A percentile compares a stretch with the other conserved stretches of the same genome.
Conservation (phyloP, 2,797 vertebrate genomes). For the Silurus aristotelis region DNA sequence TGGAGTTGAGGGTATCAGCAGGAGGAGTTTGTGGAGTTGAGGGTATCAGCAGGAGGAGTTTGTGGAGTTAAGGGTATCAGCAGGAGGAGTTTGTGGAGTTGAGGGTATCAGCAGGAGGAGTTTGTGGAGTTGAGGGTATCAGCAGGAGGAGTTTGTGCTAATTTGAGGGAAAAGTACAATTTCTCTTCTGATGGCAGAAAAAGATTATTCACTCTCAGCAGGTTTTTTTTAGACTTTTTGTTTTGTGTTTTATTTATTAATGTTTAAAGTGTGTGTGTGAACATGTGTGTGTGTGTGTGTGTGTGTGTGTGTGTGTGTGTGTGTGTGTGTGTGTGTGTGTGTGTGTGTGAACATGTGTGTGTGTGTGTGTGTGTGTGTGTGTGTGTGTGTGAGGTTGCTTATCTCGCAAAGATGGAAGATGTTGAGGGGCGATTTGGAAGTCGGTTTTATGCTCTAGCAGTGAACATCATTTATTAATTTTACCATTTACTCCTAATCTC, state of each 20-base stretch:
- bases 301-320: constrained; percentile 12
- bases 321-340: background rate
- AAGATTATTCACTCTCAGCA: too few species aligned
- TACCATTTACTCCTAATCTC: background rate
- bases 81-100: too few species aligned
- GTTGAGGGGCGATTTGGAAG: constrained; percentile 3
- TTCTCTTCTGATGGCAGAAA: background rate
- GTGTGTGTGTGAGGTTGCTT: background rate
- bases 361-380: background rate
- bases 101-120: too few species aligned
- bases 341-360: background rate
- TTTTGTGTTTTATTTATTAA: background rate
- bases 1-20: too few species aligned
- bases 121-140: too few species aligned
- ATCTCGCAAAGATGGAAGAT: background rate
- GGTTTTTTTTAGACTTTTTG: background rate
- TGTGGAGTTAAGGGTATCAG: too few species aligned
- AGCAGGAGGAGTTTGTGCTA: too few species aligned
- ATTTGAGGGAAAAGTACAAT: too few species aligned
- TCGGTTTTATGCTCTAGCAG: background rate
- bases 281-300: background rate
- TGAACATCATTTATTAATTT: constrained; percentile 1
- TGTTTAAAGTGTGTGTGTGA: background rate
- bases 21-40: background rate
- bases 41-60: too few species aligned